A percentile compares a stretch with the other conserved stretches of the same genome.
phyloP scores from a whole-genome alignment of 2,888 invertebrate genomes.

The Cactoblastis cactorum region DNA sequence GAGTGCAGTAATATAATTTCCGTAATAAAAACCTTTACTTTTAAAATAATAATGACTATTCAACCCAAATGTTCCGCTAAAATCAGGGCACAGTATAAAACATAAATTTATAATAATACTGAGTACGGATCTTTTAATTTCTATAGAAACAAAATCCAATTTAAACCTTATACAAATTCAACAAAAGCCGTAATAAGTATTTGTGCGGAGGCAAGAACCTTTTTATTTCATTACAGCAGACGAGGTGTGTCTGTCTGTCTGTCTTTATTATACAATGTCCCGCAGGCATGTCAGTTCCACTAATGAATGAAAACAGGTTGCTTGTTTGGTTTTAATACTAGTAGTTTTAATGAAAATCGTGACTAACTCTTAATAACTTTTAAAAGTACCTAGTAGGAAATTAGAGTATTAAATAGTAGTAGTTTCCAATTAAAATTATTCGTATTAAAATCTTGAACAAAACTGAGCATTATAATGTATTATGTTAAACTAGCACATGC shows the following conservation, averaged over 20 bases:
- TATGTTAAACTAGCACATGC: neutral
- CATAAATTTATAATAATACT: neutral
- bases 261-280: constrained; percentile 27
- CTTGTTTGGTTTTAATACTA: neutral
- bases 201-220: constrained; percentile 7
- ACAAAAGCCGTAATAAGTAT: constrained; percentile 1
- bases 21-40: too few relatives aligned
- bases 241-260: constrained; percentile 22
- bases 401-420: neutral
- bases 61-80: too few relatives aligned
- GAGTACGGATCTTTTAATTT: neutral
- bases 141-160: neutral
- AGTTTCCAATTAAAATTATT: neutral
- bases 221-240: constrained; percentile 25
- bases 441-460: neutral
- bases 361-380: neutral
- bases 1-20: too few relatives aligned
- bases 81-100: too few relatives aligned
- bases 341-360: neutral
- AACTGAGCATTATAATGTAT: neutral
- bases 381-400: neutral
- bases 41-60: too few relatives aligned
- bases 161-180: neutral
- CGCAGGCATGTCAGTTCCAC: constrained; percentile 18
- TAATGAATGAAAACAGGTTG: constrained; percentile 5